phyloP scores from a whole-genome alignment of 2,113 vertebrate species.

The Petrocephalus microphthalmus region DNA sequence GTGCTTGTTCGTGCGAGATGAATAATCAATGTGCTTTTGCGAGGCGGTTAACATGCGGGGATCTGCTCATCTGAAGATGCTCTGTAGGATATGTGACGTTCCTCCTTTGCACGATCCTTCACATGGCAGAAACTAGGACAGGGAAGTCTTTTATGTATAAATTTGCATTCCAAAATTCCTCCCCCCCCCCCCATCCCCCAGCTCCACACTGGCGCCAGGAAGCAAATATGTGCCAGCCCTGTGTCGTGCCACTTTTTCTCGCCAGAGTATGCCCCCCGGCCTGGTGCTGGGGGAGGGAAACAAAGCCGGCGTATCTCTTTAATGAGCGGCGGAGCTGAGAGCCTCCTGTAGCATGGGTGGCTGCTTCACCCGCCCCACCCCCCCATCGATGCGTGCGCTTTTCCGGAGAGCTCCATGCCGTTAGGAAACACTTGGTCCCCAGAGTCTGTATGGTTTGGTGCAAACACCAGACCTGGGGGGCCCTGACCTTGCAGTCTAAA shows the following conservation, averaged over 20 bases:
- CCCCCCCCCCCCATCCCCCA: slow-evolving; percentile 33
- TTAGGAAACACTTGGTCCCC: neutral
- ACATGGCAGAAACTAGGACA: slow-evolving; percentile 58
- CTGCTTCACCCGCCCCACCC: neutral
- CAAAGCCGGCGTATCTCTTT: slow-evolving; percentile 70
- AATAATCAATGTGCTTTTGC: slow-evolving; percentile 55
- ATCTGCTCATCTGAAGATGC: slow-evolving; percentile 36
- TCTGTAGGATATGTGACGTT: slow-evolving; percentile 20
- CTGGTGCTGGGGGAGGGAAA: slow-evolving; percentile 58
- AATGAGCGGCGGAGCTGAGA: slow-evolving; percentile 57
- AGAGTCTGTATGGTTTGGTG: neutral
- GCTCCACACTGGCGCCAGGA: slow-evolving; percentile 46
- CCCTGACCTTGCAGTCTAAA: neutral
- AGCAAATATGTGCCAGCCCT: slow-evolving; percentile 52
- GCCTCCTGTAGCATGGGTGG: slow-evolving; percentile 25
- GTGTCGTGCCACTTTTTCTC: slow-evolving; percentile 66
- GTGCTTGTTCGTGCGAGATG: slow-evolving; percentile 43
- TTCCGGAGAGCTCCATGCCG: neutral
- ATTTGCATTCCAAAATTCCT: slow-evolving; percentile 58
- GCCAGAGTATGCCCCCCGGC: slow-evolving; percentile 47
- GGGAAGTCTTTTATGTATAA: slow-evolving; percentile 52
- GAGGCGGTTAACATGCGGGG: slow-evolving; percentile 37
- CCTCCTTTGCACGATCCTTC: slow-evolving; percentile 42
- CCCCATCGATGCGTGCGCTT: neutral
- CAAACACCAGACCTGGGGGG: neutral